phyloP scores from a whole-genome alignment of 2,113 vertebrate species.

The Callipepla californica region DNA sequence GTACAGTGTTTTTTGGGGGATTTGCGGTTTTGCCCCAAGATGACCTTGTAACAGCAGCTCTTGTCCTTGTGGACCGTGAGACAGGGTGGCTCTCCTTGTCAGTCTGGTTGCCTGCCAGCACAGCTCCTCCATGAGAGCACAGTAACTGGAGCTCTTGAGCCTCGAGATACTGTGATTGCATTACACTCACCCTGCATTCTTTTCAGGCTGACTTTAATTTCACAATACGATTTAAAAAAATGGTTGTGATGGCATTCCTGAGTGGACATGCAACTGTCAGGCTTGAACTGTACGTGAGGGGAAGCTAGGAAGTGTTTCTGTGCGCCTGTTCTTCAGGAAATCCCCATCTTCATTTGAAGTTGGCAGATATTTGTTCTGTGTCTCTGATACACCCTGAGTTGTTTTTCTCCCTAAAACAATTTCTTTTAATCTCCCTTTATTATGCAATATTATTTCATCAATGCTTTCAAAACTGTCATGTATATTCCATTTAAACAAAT shows the following conservation, averaged over 20 bases:
- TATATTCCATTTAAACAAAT: neutral
- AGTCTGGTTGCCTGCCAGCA: neutral
- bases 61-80: conserved; percentile 4
- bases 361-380: conserved; percentile 32
- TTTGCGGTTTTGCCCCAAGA: neutral
- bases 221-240: neutral
- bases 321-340: neutral
- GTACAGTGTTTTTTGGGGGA: rapidly evolving
- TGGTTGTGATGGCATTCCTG: neutral
- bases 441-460: conserved; percentile 9
- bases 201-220: neutral
- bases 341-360: neutral
- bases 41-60: conserved; percentile 40
- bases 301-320: neutral
- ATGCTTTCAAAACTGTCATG: conserved; percentile 17
- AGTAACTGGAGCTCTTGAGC: neutral
- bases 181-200: neutral
- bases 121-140: neutral
- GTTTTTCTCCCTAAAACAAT: neutral
- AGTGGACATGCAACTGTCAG: neutral
- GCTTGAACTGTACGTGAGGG: neutral
- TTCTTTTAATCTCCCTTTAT: conserved; percentile 24
- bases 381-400: neutral
- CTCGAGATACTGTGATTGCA: neutral
- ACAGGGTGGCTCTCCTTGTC: neutral